These are phyloP conservation scores for Liparis tanakae DNA, from an alignment of 2,797 vertebrate species.

Conservation along the genomic window DNA sequence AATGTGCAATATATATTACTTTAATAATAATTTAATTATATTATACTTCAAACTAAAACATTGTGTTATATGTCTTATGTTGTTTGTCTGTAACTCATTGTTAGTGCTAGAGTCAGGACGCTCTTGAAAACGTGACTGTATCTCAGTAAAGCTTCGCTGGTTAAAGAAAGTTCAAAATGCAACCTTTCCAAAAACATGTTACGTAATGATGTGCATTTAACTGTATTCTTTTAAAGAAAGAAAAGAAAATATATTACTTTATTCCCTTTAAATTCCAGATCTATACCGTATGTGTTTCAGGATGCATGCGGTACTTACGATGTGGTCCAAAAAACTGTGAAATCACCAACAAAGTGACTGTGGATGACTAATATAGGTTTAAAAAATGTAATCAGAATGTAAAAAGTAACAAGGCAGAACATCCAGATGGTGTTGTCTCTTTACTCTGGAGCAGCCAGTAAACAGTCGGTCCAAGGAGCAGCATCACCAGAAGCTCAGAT, in stretches of 20 bases:
- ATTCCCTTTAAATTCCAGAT: background rate
- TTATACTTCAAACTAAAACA: background rate
- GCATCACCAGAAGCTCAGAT: conserved; percentile 72
- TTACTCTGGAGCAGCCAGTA: conserved; percentile 45
- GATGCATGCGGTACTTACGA: conserved; percentile 61
- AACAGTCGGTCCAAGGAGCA: conserved; percentile 68
- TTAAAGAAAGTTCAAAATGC: background rate
- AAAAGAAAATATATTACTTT: background rate
- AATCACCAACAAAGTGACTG: background rate
- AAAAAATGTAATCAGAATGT: background rate
- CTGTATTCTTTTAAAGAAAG: background rate
- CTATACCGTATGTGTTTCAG: background rate
- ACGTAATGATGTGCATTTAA: background rate
- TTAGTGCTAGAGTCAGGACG: background rate
- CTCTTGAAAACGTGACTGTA: background rate
- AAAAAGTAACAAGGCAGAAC: conserved; percentile 6
- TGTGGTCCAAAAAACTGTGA: conserved; percentile 4
- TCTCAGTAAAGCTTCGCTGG: background rate
- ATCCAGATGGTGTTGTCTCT: conserved; percentile 36
- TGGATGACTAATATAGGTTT: background rate
- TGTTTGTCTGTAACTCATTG: background rate
- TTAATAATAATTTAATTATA: too few species aligned
- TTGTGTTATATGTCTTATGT: background rate
- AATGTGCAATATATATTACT: background rate
- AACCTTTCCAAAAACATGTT: background rate